phyloP scores from a whole-genome alignment of 1,140 invertebrate genomes.

The Drosophila ohnishii region DNA sequence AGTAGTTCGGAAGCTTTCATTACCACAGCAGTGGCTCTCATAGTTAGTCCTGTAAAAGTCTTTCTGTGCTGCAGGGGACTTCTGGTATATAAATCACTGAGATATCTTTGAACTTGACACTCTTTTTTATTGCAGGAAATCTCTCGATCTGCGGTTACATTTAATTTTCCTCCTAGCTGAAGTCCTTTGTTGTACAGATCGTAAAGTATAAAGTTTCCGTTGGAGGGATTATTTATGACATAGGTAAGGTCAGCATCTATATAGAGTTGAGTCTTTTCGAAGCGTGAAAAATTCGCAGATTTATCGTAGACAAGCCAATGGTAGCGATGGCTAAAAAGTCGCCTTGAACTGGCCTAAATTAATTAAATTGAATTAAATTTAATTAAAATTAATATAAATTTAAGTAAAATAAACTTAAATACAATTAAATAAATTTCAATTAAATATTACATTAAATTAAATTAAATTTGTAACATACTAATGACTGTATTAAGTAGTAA shows the following conservation, averaged over 20 bases:
- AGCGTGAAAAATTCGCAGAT: slow-evolving; percentile 12
- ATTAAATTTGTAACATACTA: neutral
- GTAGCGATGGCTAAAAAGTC: slow-evolving; percentile 47
- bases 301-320: slow-evolving; percentile 71
- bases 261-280: slow-evolving; percentile 43
- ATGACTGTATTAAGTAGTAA: neutral
- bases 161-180: slow-evolving; percentile 59
- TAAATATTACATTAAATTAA: neutral
- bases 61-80: slow-evolving; percentile 58
- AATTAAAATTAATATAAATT: neutral
- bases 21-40: slow-evolving; percentile 61
- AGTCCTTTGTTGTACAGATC: slow-evolving; percentile 76
- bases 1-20: neutral
- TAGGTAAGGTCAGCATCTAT: slow-evolving; percentile 64
- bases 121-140: slow-evolving; percentile 37
- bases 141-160: slow-evolving; percentile 67
- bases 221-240: neutral
- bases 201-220: slow-evolving; percentile 39
- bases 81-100: slow-evolving; percentile 57
- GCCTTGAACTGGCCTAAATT: slow-evolving; percentile 37
- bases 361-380: neutral
- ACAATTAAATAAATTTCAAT: too few relatives aligned
- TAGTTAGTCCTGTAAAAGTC: slow-evolving; percentile 56
- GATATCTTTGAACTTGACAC: slow-evolving; percentile 54
- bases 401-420: too few relatives aligned